Conservation (phyloP, 1,140 invertebrate genomes). For the Bombus turneri region DNA sequence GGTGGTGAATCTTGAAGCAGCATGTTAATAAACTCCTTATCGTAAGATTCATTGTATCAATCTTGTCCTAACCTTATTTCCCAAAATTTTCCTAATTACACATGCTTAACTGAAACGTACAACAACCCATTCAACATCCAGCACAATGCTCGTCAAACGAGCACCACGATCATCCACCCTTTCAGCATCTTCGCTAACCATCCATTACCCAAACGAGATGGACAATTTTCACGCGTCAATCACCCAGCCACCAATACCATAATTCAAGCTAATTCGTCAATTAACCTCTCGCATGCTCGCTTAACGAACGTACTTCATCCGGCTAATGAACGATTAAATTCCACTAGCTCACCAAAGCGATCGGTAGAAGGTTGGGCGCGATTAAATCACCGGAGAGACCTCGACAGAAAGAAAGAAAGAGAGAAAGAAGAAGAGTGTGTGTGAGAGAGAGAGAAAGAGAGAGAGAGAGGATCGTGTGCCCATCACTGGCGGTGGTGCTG, state of each 20-base stretch:
- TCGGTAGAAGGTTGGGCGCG: slow-evolving; percentile 5
- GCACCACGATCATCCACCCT: not conserved
- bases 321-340: slow-evolving; percentile 36
- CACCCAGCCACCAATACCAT: not conserved
- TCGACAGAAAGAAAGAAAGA: not conserved
- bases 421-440: not conserved
- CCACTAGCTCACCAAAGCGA: slow-evolving; percentile 14
- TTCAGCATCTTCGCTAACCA: not conserved
- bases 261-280: not conserved
- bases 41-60: no score
- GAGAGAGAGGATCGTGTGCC: slow-evolving; percentile 4
- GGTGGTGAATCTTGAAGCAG: no score
- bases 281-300: not conserved
- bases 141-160: not conserved
- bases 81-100: no score
- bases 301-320: slow-evolving; percentile 16
- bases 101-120: no score
- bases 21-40: no score
- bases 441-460: not conserved
- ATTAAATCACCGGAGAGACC: slow-evolving; percentile 22
- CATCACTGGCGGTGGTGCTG: slow-evolving; percentile 47
- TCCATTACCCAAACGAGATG: not conserved
- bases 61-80: no score
- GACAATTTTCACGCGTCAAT: not conserved
- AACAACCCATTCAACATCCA: not conserved